Conservation (phyloP, 2,113 vertebrate species). For the Hydrolagus affinis region DNA sequence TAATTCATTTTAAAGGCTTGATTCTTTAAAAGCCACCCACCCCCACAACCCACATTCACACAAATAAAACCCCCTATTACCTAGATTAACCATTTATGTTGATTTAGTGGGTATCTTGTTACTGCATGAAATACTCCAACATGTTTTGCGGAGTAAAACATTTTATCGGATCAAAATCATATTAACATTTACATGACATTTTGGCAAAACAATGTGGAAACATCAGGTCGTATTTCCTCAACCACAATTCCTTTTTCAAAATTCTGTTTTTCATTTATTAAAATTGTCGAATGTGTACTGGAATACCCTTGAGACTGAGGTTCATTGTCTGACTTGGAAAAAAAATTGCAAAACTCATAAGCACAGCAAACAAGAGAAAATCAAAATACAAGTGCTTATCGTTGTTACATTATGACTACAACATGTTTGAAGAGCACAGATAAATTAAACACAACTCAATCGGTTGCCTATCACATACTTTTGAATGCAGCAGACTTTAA, state of each 20-base stretch:
- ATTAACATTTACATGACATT: conserved; percentile 52
- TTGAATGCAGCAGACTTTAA: not conserved
- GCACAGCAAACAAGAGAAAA: conserved; percentile 3
- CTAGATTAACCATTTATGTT: not conserved
- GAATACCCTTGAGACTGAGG: conserved; percentile 58
- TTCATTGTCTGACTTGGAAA: conserved; percentile 53
- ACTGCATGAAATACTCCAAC: not conserved
- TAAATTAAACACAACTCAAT: not conserved
- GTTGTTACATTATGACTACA: not conserved
- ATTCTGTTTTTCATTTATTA: conserved; percentile 62
- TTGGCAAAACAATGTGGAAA: conserved; percentile 56
- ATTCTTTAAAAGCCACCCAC: not conserved
- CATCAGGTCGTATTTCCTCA: conserved; percentile 57
- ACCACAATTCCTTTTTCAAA: conserved; percentile 58
- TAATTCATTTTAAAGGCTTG: not conserved
- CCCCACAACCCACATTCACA: not conserved
- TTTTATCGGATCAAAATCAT: conserved; percentile 39
- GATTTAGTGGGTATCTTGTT: not conserved
- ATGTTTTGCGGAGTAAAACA: not conserved
- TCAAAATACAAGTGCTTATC: not conserved
- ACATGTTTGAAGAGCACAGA: not conserved
- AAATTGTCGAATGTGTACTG: conserved; percentile 58
- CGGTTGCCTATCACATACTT: not conserved
- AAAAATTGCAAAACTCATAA: conserved; percentile 50
- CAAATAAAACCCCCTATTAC: not conserved